These are phyloP conservation scores for Zoroaster sp. DNA, from an alignment of 53 echinoderm and acorn worm genomes.

Conservation along the genomic window DNA sequence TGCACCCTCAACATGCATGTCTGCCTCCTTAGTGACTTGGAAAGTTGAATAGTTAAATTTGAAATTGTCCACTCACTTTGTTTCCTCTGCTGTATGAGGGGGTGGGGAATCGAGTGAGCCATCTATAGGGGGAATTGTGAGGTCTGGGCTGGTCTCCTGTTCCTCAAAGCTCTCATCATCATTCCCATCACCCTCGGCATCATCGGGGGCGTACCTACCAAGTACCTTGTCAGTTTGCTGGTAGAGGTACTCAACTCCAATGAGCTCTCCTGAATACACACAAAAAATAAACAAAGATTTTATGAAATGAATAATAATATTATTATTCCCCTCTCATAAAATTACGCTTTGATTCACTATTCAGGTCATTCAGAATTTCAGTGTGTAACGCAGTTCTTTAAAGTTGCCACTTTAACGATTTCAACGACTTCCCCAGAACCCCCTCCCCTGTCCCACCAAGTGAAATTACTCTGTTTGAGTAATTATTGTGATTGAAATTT, in stretches of 20 bases:
- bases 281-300: not conserved
- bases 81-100: too few relatives aligned
- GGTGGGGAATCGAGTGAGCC: not conserved
- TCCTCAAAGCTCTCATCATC: constrained; percentile 5
- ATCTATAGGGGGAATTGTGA: constrained; percentile 5
- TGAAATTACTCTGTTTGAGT: too few relatives aligned
- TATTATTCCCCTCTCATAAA: too few relatives aligned
- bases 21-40: not conserved
- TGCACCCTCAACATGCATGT: not conserved
- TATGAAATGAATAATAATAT: not conserved
- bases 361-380: too few relatives aligned
- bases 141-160: not conserved
- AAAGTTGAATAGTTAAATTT: not conserved
- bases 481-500: too few relatives aligned
- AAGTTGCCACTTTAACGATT: too few relatives aligned
- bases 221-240: constrained; percentile 56
- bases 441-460: too few relatives aligned
- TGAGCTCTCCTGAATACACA: constrained; percentile 63
- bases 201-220: constrained; percentile 24
- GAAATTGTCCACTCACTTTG: not conserved
- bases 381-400: too few relatives aligned
- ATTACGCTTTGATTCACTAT: too few relatives aligned
- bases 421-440: too few relatives aligned
- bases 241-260: constrained; percentile 70
- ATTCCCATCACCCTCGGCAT: not conserved